Percentiles rank a stretch among this genome's conserved stretches.
Conservation (phyloP, 2,797 vertebrate species). For the Poeciliopsis infans region DNA sequence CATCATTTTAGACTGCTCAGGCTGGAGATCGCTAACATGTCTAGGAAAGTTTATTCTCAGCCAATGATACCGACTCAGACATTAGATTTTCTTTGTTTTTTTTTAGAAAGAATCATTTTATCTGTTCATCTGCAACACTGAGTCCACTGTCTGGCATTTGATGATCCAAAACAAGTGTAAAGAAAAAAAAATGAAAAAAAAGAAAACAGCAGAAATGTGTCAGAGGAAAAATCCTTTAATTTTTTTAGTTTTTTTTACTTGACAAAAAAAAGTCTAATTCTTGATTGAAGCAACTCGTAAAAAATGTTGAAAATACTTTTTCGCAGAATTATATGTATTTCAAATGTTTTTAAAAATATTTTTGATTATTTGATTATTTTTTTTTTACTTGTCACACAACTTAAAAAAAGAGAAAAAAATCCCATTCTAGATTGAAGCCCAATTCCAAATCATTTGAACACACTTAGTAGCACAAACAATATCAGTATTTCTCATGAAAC, state of each 20-base stretch:
- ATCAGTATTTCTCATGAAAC: background rate
- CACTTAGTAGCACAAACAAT: background rate
- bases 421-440: background rate
- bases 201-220: background rate
- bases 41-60: background rate
- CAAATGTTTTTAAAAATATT: background rate
- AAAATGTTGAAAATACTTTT: background rate
- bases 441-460: background rate
- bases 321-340: background rate
- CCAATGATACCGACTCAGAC: background rate
- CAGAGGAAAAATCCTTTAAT: background rate
- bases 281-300: background rate
- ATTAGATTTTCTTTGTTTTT: background rate
- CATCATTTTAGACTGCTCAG: background rate
- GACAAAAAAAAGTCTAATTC: background rate
- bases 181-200: background rate
- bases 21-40: background rate
- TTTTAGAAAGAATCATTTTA: background rate
- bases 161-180: background rate
- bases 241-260: background rate
- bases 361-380: background rate
- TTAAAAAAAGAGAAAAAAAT: background rate
- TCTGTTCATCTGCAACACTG: too few species aligned
- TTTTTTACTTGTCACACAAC: background rate
- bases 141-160: background rate